Evolutionary conservation across 2,888 invertebrate species (phyloP).

Genomic region (Aplocera efformata): DNA sequence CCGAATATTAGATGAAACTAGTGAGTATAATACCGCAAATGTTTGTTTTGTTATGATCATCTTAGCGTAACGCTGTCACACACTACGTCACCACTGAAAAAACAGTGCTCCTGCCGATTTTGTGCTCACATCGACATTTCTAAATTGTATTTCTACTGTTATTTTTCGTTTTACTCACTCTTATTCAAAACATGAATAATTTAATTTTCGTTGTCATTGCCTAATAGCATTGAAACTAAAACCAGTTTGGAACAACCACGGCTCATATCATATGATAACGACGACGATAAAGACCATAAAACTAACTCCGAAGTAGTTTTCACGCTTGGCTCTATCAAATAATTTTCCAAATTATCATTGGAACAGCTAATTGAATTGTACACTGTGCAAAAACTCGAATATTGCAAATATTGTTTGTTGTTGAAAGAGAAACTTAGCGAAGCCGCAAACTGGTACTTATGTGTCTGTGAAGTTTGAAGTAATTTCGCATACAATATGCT

Average conservation of each 20-base stretch:
- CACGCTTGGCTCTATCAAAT: slow-evolving; percentile 14
- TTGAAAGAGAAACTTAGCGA: slow-evolving; percentile 20
- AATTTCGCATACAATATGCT: slow-evolving; percentile 18
- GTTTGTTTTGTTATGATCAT: too few relatives aligned
- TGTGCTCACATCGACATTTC: too few relatives aligned
- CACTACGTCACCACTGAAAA: too few relatives aligned
- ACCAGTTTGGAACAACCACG: neutral
- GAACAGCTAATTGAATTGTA: slow-evolving; percentile 15
- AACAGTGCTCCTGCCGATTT: too few relatives aligned
- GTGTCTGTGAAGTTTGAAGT: slow-evolving; percentile 28
- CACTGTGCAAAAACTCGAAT: slow-evolving; percentile 15
- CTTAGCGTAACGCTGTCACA: too few relatives aligned
- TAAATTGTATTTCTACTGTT: too few relatives aligned
- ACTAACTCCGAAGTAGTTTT: slow-evolving; percentile 13
- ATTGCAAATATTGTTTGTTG: slow-evolving; percentile 23
- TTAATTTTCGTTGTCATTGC: too few relatives aligned
- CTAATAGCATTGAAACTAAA: too few relatives aligned
- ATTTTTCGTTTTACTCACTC: too few relatives aligned
- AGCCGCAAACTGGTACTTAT: slow-evolving; percentile 25
- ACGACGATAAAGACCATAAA: slow-evolving; percentile 2
- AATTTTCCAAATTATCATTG: slow-evolving; percentile 17
- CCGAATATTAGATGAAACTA: too few relatives aligned
- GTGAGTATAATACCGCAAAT: too few relatives aligned
- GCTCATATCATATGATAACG: neutral
- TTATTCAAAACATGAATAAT: too few relatives aligned